Percentiles rank a stretch among this genome's conserved stretches.
These are phyloP conservation scores for Larimichthys crocea DNA, from an alignment of 2,113 vertebrate genomes.

Conservation along the genomic window DNA sequence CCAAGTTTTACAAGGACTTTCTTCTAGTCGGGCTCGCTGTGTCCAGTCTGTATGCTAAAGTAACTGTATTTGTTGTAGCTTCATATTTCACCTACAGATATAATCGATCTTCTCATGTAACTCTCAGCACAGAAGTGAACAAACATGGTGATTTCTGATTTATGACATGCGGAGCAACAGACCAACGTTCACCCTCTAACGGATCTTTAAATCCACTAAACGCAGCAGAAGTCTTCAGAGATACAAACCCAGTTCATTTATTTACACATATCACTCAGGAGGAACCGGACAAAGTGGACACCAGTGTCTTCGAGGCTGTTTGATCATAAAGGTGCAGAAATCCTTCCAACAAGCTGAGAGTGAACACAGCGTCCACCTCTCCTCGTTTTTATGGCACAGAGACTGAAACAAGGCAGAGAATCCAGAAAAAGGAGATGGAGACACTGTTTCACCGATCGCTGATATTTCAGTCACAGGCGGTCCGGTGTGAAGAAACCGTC, in stretches of 20 bases:
- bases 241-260: not conserved
- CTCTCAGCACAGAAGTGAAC: not conserved
- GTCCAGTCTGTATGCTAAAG: too few species aligned
- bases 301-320: conserved; percentile 10
- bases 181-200: not conserved
- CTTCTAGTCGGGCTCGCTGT: too few species aligned
- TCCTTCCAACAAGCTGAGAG: conserved; percentile 9
- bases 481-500: conserved; percentile 42
- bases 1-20: too few species aligned
- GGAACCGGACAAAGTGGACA: not conserved
- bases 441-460: conserved; percentile 33
- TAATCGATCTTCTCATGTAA: not conserved
- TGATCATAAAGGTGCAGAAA: conserved; percentile 37
- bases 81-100: not conserved
- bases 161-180: not conserved
- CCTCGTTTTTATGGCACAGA: conserved; percentile 47
- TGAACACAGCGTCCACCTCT: not conserved
- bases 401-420: conserved; percentile 38
- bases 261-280: conserved; percentile 5
- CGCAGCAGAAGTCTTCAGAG: not conserved
- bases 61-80: not conserved
- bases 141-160: not conserved
- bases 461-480: conserved; percentile 38
- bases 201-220: not conserved
- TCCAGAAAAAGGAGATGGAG: conserved; percentile 38